Evolutionary conservation across 2,888 invertebrate genomes (phyloP), one percentile per base, ranked within the genome.

Genomic region (Laspeyria flexula): DNA sequence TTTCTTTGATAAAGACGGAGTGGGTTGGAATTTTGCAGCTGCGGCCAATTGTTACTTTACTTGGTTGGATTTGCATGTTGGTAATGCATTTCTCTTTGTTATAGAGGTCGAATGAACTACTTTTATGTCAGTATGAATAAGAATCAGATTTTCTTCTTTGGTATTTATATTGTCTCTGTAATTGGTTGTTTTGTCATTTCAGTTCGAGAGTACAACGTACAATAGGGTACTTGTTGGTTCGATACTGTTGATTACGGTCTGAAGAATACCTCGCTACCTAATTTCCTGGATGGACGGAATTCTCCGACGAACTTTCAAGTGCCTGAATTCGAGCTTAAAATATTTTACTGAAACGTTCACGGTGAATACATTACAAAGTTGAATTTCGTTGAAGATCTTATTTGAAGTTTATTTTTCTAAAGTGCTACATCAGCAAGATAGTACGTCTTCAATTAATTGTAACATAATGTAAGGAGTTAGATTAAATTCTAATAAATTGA

Each of bases 1-100:
- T 83, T 83, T 81, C 83, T 83, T 77, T 81, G 84, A 84, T 83
- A 80, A 79, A 80, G 78, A 79, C 68, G 60, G 71, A 82, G 75
- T 75, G 75, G 73, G 66, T 73, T 70, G 66, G 69, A 79, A 70
- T 65, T 65, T 66, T 72, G 75, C 89, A 88, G 83, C 87, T 89
- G 89, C 52, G 81, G 79, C 79, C 82, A 81, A 86, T 86, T 83
- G 85, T 85, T 83, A 82, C 81, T 80, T 71, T 69, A 72, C 73
- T 77, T 76, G 67, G 75, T 74, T 51, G 67, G 70, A 81, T 83
- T 83, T 81, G 81, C 79, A 79, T 80, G 73, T 71, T 73, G 65
- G 70, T 75, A 79, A 80, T 85, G 79, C 79, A 81, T 78, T 84
- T 79, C 65, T 73, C 80, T 83, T 82, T 83, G 79, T 77, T 71